A percentile compares a stretch with the other conserved stretches of the same genome.
Evolutionary conservation across 2,797 vertebrate genomes (phyloP).

Genomic region (Oryzias dopingdopingensis): DNA sequence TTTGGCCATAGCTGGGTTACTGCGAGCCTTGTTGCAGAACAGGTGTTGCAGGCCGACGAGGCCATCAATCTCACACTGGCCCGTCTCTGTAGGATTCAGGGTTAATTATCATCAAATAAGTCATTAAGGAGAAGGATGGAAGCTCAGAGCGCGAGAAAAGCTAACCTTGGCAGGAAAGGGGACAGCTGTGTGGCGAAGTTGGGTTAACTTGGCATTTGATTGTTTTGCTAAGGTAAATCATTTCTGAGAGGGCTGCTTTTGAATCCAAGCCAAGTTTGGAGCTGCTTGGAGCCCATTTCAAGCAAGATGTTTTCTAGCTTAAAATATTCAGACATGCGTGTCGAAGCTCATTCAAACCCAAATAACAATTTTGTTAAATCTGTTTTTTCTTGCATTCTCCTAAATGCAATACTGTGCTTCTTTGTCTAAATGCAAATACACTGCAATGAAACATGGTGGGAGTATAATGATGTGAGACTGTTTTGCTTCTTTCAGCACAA

Average conservation of each 20-base stretch:
- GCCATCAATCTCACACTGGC: constrained; percentile 78
- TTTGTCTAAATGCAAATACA: too few relatives aligned
- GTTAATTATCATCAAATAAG: constrained; percentile 84
- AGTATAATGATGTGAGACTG: too few relatives aligned
- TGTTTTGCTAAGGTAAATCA: constrained; percentile 45
- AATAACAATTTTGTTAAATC: neutral
- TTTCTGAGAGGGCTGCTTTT: constrained; percentile 8
- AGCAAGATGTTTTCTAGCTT: neutral
- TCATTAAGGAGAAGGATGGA: constrained; percentile 78
- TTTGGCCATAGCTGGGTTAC: constrained; percentile 73
- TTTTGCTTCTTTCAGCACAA: too few relatives aligned
- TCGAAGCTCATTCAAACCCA: neutral
- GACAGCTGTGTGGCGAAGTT: constrained; percentile 51
- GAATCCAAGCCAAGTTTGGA: neutral
- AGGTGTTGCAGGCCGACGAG: constrained; percentile 76
- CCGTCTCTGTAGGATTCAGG: constrained; percentile 79
- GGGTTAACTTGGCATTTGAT: constrained; percentile 52
- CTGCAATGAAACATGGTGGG: too few relatives aligned
- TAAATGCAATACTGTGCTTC: too few relatives aligned
- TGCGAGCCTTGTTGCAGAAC: constrained; percentile 68
- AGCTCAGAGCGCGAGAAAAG: constrained; percentile 60
- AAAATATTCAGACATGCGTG: neutral
- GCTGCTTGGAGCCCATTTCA: constrained; percentile 6
- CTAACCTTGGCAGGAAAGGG: constrained; percentile 69
- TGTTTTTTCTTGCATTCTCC: neutral